Base-by-base conservation (phyloP, 2,113 vertebrate species). In the Neopipo cinnamomea region DNA sequence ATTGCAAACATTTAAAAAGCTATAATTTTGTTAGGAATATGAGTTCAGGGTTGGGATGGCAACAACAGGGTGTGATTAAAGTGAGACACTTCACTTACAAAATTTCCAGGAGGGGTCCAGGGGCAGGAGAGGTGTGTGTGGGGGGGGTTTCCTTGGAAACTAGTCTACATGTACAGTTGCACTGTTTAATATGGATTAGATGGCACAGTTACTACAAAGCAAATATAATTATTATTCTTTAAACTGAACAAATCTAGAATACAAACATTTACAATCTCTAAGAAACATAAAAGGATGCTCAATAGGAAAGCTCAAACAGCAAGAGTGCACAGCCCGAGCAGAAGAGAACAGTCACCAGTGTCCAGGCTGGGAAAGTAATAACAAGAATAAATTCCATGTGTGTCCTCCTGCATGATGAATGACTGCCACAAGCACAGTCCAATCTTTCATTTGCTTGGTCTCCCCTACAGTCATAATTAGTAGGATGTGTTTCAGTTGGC, bases 91-190 rank as follows among this genome's bases (percentile, higher is more conserved):
- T 59, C 90, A 79, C 73, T 86, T 87, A 8, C 59, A 63, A 25
- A 84, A 94, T 80, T 89, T 96, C 68, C n/a, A 87, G 35, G 21
- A 89, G 42, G 50, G 78, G 49, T 65, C 82, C 66, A 72, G 66
- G 87, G 74, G 27, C 42, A 87, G 39, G 35, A 71, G 44, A 77
- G 52, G 65, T n/a, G n/a, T n/a, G n/a, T n/a, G n/a, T n/a, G 46
- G 89, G 86, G 74, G 72, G 42, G 9, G 91, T 97, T 97, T 93
- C 96, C 95, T 96, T 98, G 96, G 97, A 96, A 98, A 98, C 96
- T 44, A 79, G 79, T 74, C 88, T 74, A 84, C 21, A 41, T 47
- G 23, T 78, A 89, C 49, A 96, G 91, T 78, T 94, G 81, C 62
- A 86, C 86, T 83, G 50, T 75, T 89, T 93, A 97, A 92, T 97